A percentile compares a stretch with the other conserved stretches of the same genome.
Evolutionary conservation across 1,140 invertebrate genomes (phyloP).

Genomic region (Drosophila subpulchrella): DNA sequence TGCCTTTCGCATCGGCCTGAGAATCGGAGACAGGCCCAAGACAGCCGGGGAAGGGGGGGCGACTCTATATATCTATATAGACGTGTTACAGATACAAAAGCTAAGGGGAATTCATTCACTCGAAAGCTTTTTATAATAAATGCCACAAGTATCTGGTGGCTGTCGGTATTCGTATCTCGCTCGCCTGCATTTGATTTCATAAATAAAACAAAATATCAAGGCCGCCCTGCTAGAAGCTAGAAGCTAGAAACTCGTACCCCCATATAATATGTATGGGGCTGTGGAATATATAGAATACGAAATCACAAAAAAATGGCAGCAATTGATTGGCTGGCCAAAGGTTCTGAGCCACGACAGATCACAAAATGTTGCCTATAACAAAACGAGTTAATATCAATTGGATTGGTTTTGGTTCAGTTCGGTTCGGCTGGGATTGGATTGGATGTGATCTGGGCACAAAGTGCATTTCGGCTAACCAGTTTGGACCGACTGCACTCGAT

Average conservation of each 20-base stretch:
- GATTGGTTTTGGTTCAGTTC: constrained; percentile 38
- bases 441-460: constrained; percentile 64
- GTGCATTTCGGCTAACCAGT: constrained; percentile 77
- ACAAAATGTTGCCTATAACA: constrained; percentile 62
- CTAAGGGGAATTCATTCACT: constrained; percentile 59
- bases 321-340: constrained; percentile 56
- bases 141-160: constrained; percentile 76
- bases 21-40: constrained; percentile 32
- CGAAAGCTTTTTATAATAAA: constrained; percentile 76
- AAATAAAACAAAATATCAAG: constrained; percentile 83
- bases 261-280: constrained; percentile 52
- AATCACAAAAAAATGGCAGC: constrained; percentile 52
- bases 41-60: not conserved
- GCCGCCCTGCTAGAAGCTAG: constrained; percentile 62
- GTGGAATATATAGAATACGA: constrained; percentile 72
- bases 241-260: constrained; percentile 73
- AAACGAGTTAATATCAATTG: constrained; percentile 73
- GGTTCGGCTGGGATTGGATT: constrained; percentile 18
- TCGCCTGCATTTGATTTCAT: constrained; percentile 76
- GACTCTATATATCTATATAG: constrained; percentile 16
- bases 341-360: constrained; percentile 56
- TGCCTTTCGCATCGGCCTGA: constrained; percentile 32
- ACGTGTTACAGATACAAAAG: constrained; percentile 72
- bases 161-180: constrained; percentile 56
- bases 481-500: constrained; percentile 30